phyloP scores from a whole-genome alignment of 2,797 vertebrate genomes.

The Meriones psammophilus region DNA sequence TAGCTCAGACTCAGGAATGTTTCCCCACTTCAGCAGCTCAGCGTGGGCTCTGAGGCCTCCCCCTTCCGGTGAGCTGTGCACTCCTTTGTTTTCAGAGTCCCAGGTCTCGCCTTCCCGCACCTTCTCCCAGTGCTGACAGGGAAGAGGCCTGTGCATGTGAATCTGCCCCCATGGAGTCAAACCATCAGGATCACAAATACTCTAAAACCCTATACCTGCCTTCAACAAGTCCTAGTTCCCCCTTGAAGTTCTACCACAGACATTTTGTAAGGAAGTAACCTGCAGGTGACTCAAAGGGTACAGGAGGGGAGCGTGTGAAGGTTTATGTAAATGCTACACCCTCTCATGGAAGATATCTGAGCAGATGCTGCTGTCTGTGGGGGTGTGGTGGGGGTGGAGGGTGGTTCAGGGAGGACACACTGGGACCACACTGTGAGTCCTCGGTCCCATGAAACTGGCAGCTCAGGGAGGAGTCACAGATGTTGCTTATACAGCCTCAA shows the following conservation, averaged over 20 bases:
- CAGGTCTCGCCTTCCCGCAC: not conserved
- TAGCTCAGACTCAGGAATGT: not conserved
- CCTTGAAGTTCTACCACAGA: not conserved
- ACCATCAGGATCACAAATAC: not conserved
- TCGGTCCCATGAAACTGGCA: not conserved
- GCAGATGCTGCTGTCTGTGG: not conserved
- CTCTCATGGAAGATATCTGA: not conserved
- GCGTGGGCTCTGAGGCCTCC: not conserved
- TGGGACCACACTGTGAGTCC: not conserved
- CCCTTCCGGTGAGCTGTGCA: not conserved
- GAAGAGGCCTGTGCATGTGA: not conserved
- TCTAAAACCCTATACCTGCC: not conserved
- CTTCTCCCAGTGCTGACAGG: not conserved
- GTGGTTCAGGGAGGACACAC: not conserved
- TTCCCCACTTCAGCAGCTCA: not conserved
- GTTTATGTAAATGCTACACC: not conserved
- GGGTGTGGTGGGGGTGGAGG: not conserved
- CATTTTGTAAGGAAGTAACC: not conserved
- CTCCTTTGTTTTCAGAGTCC: not conserved
- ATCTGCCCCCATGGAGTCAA: not conserved
- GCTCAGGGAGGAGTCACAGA: not conserved
- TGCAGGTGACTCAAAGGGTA: not conserved
- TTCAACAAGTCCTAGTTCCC: not conserved
- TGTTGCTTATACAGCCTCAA: rapidly evolving
- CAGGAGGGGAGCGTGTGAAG: not conserved